Conservation (phyloP, 2,888 invertebrate species). For the Hypsopygia costalis region DNA sequence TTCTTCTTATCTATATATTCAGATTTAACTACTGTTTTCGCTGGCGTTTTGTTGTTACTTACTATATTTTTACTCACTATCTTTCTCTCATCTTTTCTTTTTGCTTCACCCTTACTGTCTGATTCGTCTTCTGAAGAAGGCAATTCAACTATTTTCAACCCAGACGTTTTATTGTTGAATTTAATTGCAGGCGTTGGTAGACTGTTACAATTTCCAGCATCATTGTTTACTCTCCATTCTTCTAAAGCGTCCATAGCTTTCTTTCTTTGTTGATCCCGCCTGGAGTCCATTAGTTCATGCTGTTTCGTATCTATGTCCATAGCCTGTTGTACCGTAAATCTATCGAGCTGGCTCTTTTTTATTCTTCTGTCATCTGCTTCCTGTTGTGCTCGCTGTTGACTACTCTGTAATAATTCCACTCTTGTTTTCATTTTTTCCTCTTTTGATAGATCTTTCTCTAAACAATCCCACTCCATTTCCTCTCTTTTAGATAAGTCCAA, state of each 20-base stretch:
- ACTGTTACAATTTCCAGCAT: conserved; percentile 18
- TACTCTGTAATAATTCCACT: conserved; percentile 77
- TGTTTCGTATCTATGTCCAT: conserved; percentile 74
- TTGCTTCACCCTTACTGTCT: conserved; percentile 12
- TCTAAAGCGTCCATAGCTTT: conserved; percentile 85
- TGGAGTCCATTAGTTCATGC: conserved; percentile 81
- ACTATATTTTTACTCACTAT: conserved; percentile 10
- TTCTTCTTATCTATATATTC: conserved; percentile 60
- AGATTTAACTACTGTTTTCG: conserved; percentile 45
- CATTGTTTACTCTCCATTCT: conserved; percentile 68
- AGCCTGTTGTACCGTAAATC: conserved; percentile 70
- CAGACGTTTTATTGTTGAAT: conserved; percentile 19
- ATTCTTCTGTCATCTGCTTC: conserved; percentile 72
- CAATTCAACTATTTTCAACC: conserved; percentile 42
- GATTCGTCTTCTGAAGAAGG: conserved; percentile 32
- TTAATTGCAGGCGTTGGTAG: conserved; percentile 5
- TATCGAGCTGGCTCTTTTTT: conserved; percentile 77
- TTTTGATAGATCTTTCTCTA: conserved; percentile 80
- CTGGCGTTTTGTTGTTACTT: conserved; percentile 12
- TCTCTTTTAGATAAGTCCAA: conserved; percentile 84
- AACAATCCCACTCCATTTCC: conserved; percentile 74
- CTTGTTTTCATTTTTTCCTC: conserved; percentile 78
- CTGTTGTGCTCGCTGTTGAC: conserved; percentile 77
- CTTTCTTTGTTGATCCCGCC: conserved; percentile 81
- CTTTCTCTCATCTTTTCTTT: conserved; percentile 18